Evolutionary conservation across 2,888 invertebrate genomes (phyloP).

Genomic region (Tenthredo distinguenda): DNA sequence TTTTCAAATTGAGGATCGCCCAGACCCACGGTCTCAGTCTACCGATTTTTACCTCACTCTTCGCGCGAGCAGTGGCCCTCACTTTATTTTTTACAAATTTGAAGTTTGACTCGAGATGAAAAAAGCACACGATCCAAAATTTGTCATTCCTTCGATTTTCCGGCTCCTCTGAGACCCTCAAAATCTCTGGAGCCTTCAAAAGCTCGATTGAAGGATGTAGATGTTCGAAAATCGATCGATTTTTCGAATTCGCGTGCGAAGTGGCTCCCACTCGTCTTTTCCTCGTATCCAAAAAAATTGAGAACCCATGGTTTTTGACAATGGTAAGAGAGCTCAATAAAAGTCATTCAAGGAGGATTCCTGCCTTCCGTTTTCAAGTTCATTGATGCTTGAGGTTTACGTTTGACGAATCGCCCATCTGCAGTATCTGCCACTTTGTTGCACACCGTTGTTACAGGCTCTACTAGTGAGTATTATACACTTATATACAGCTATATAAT

Average conservation of each 20-base stretch:
- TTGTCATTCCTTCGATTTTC: background rate
- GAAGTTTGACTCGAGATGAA: background rate
- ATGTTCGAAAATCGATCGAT: background rate
- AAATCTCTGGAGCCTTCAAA: background rate
- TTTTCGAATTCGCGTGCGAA: background rate
- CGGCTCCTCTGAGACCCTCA: background rate
- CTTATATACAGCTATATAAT: background rate
- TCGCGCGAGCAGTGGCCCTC: slow-evolving; percentile 63
- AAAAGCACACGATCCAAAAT: background rate
- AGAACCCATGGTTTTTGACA: slow-evolving; percentile 38
- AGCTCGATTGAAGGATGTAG: background rate
- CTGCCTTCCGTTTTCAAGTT: slow-evolving; percentile 72
- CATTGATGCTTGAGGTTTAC: slow-evolving; percentile 74
- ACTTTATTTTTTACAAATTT: background rate
- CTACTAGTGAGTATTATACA: background rate
- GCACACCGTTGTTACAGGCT: slow-evolving; percentile 51
- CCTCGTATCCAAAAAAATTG: background rate
- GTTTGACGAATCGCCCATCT: slow-evolving; percentile 73
- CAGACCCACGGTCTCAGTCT: slow-evolving; percentile 64
- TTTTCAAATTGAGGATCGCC: slow-evolving; percentile 66
- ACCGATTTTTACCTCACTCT: slow-evolving; percentile 57
- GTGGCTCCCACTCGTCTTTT: background rate
- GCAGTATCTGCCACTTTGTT: slow-evolving; percentile 64
- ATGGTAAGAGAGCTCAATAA: slow-evolving; percentile 63
- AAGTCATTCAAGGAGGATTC: slow-evolving; percentile 68